These are phyloP conservation scores for Sitta carolinensis DNA, from an alignment of 2,797 vertebrate genomes.

Conservation along the genomic window DNA sequence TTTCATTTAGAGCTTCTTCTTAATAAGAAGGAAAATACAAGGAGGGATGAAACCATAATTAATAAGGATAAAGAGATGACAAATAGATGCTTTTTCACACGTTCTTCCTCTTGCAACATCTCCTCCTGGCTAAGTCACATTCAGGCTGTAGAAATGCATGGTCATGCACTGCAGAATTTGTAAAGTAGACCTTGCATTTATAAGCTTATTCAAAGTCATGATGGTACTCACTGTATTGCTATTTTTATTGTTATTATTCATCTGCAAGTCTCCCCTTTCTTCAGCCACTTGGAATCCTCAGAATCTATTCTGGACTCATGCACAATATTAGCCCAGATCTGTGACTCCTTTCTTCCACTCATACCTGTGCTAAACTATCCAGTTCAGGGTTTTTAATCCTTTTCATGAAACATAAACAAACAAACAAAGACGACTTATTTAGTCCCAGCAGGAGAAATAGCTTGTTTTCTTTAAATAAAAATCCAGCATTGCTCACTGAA, in stretches of 20 bases:
- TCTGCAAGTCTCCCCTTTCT: neutral
- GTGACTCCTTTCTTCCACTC: neutral
- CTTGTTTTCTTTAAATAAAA: slow-evolving; percentile 36
- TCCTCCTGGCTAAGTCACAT: neutral
- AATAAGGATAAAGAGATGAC: neutral
- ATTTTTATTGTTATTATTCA: neutral
- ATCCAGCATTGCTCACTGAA: neutral
- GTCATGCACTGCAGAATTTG: neutral
- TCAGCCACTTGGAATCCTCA: neutral
- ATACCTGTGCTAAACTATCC: neutral
- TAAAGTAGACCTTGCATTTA: neutral
- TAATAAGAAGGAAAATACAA: neutral
- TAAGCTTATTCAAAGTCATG: neutral
- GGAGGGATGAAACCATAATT: neutral
- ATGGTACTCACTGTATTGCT: neutral
- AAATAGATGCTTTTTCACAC: neutral
- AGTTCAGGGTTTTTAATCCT: neutral
- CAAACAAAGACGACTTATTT: neutral
- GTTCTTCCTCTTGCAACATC: neutral
- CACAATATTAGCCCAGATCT: neutral
- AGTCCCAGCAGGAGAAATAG: neutral
- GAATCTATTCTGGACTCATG: neutral
- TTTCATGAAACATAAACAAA: neutral
- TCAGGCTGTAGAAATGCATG: neutral
- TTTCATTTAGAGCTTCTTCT: neutral